Conservation (phyloP, 2,797 vertebrate species). For the Propithecus perrieri region DNA sequence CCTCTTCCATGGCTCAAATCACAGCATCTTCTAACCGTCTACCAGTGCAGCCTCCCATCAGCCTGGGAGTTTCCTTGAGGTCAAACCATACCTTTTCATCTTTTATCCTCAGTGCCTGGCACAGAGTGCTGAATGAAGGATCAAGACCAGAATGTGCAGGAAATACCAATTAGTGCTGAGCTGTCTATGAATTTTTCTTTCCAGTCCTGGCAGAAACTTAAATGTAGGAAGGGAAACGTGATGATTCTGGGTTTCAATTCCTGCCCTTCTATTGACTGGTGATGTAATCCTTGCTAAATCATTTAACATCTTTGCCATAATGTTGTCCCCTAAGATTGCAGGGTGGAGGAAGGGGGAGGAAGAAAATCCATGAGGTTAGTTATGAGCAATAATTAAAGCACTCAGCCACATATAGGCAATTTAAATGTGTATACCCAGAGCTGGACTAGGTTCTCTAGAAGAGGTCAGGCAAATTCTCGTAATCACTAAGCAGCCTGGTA, state of each 20-base stretch:
- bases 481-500: background rate
- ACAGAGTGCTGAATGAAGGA: background rate
- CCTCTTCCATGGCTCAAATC: background rate
- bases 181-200: background rate
- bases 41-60: background rate
- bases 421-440: background rate
- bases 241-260: background rate
- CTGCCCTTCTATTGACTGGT: background rate
- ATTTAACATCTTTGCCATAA: background rate
- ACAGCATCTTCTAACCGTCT: background rate
- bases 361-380: slow-evolving; percentile 4
- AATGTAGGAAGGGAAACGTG: background rate
- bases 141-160: background rate
- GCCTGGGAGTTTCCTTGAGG: background rate
- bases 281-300: slow-evolving; percentile 56
- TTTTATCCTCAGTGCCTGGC: background rate
- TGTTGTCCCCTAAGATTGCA: slow-evolving; percentile 1
- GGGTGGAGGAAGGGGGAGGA: background rate
- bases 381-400: background rate
- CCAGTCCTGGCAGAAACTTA: background rate
- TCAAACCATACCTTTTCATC: background rate
- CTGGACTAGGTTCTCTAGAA: background rate
- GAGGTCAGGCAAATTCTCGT: background rate
- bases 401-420: background rate
- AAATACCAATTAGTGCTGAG: background rate